Conservation (phyloP, 2,797 vertebrate species). For the Chrysocyon brachyurus region DNA sequence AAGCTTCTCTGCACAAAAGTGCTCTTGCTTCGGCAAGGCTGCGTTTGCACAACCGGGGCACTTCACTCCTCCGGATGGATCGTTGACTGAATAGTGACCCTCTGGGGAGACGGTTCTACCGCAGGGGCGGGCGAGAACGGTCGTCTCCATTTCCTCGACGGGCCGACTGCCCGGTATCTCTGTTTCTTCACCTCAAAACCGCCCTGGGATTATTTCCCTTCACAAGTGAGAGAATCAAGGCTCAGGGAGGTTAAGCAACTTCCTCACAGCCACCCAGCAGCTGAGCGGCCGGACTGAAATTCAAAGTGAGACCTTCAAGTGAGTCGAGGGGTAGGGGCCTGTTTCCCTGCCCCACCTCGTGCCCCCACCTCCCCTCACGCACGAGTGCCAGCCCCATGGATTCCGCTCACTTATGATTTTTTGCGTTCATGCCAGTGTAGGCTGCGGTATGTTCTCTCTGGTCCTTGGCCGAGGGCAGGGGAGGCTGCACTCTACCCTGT, state of each 20-base stretch:
- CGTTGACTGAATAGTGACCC: constrained; percentile 80
- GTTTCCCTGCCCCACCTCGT: background rate
- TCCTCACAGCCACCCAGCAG: background rate
- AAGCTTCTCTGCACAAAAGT: constrained; percentile 81
- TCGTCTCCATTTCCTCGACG: background rate
- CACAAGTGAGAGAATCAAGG: background rate
- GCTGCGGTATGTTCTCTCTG: background rate
- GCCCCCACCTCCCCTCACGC: too few relatives aligned
- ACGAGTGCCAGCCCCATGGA: rapidly evolving
- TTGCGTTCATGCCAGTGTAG: background rate
- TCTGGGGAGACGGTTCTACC: background rate
- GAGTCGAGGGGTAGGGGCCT: rapidly evolving
- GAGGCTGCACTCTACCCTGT: background rate
- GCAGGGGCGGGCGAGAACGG: rapidly evolving
- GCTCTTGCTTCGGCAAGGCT: constrained; percentile 83
- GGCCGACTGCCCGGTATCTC: background rate
- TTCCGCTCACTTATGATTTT: too few relatives aligned
- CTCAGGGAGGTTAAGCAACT: background rate
- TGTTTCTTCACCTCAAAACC: background rate
- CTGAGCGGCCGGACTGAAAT: background rate
- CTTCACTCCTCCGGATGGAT: constrained; percentile 5
- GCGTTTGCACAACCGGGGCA: constrained; percentile 68
- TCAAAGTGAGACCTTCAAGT: background rate
- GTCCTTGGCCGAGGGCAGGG: background rate
- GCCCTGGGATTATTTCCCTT: background rate